A percentile compares a stretch with the other conserved stretches of the same genome.
Evolutionary conservation across 2,113 vertebrate genomes (phyloP).

Genomic region (Burhinus bistriatus): DNA sequence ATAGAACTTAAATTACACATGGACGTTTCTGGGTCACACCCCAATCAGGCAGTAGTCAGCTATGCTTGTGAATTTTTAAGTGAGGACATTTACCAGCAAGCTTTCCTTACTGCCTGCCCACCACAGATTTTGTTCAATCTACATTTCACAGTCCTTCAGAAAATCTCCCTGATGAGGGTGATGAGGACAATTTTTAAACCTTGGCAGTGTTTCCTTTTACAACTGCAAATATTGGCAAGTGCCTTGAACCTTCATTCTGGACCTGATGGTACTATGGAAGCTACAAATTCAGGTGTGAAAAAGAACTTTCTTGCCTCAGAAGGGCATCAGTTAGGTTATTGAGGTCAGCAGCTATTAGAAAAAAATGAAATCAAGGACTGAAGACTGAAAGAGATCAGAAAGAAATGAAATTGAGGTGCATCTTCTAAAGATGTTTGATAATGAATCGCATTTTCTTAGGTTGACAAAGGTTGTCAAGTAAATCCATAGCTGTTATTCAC

Average conservation of each 20-base stretch:
- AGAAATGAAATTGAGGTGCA: not conserved
- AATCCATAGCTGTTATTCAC: not conserved
- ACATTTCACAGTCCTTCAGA: not conserved
- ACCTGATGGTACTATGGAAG: not conserved
- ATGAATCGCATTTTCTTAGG: not conserved
- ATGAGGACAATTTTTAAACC: not conserved
- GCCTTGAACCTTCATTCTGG: not conserved
- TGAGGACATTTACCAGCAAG: not conserved
- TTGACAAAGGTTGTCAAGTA: not conserved
- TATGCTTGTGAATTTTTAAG: not conserved
- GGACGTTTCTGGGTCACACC: not conserved
- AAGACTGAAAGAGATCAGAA: not conserved
- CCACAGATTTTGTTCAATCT: not conserved
- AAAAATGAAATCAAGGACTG: not conserved
- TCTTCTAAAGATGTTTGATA: not conserved
- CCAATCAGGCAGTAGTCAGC: not conserved
- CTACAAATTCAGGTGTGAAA: not conserved
- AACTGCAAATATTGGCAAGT: not conserved
- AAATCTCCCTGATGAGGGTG: not conserved
- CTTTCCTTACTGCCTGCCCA: not conserved
- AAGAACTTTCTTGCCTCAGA: not conserved
- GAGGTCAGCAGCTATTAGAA: not conserved
- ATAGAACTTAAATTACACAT: accelerated
- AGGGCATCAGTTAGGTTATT: not conserved
- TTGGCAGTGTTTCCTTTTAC: not conserved